Base-by-base conservation (phyloP, 2,113 vertebrate species). In the Pleuronectes platessa region DNA sequence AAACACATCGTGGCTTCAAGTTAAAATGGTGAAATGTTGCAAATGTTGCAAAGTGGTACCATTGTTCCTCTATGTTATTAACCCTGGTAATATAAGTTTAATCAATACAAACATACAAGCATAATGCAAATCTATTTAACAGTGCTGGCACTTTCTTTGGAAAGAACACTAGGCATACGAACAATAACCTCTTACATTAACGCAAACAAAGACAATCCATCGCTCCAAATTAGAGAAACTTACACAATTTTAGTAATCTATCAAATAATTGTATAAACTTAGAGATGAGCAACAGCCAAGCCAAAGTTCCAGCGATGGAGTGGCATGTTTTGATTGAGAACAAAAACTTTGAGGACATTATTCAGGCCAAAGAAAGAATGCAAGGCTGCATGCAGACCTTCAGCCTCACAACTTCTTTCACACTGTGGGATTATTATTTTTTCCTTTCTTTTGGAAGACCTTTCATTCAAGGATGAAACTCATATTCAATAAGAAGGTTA, bases 331-430 rank as follows among this genome's bases (percentile, higher is more conserved):
- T 53, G n/a, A 40, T 5, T n/a, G 27, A n/a, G 31, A 61, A 61
- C 21, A 53, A 27, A 0, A 10, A 26, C 13, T 10, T 3, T n/a
- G 11, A n/a, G 45, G 21, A 26, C 55, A 26, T 7, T n/a, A 53
- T 53, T 53, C 51, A 14, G 64, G 26, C 64, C 45, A 26, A 37
- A 53, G 7, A 51, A 51, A 53, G 4, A 15, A 26, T 40, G 42
- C 73, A 61, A 60, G 54, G 63, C 40, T 51, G 4, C 2, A 11
- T 2, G 12, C 56, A 42, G 21, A 14, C 23, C 74, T 68, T 76
- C 45, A 68, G 21, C 21, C 21, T 24, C 54, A 56, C 21, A 11
- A 14, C 23, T 26, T 56, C 53, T 11, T 56, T 4, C 23, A 26
- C 55, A 53, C 24, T 21, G 23, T 13, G 6, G 2, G 40, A 7